phyloP scores from a whole-genome alignment of 2,113 vertebrate species.

The Ahaetulla prasina region DNA sequence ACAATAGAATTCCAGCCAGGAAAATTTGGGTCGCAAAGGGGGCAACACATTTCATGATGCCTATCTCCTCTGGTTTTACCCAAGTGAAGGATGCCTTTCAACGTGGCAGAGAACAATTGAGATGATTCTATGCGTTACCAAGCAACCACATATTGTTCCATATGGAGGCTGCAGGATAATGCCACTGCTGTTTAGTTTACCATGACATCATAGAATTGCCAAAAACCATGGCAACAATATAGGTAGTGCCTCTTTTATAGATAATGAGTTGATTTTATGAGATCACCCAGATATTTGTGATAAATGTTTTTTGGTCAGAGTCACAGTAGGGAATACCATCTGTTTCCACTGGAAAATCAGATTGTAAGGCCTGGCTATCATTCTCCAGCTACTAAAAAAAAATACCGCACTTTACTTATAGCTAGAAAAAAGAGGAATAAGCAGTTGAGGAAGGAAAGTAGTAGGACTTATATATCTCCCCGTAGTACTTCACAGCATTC shows the following conservation, averaged over 20 bases:
- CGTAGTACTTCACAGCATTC: too few relatives aligned
- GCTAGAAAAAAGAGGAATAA: too few relatives aligned
- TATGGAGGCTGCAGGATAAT: neutral
- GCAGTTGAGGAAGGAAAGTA: too few relatives aligned
- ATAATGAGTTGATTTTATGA: neutral
- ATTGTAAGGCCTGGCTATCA: neutral
- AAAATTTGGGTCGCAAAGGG: neutral
- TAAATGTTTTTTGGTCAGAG: neutral
- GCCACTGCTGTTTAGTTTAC: too few relatives aligned
- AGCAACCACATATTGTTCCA: neutral
- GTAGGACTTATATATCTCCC: too few relatives aligned
- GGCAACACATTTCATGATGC: neutral
- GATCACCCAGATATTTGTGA: neutral
- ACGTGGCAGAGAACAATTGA: neutral
- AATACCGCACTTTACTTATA: too few relatives aligned
- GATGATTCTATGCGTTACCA: neutral
- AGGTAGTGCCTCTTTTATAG: neutral
- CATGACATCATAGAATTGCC: neutral
- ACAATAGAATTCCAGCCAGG: neutral
- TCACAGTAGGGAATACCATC: neutral
- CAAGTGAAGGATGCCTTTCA: neutral
- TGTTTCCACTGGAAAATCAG: neutral
- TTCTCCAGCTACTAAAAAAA: neutral
- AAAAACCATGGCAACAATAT: neutral
- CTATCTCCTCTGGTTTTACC: neutral